Conservation (phyloP, 1,140 invertebrate genomes). For the Achatina immaculata region DNA sequence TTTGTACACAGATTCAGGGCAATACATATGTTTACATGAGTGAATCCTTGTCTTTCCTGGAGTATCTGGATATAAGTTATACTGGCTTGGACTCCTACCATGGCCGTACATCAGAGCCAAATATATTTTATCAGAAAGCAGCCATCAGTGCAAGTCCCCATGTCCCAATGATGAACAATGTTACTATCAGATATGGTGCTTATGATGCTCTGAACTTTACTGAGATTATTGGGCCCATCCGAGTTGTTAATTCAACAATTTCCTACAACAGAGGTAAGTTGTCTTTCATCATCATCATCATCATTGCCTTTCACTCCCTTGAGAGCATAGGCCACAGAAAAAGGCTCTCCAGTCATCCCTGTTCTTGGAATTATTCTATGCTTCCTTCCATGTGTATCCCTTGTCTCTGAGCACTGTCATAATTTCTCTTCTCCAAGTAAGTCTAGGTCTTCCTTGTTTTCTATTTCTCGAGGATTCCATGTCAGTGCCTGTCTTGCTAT, state of each 20-base stretch:
- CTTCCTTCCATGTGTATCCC: too few relatives aligned
- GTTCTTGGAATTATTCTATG: too few relatives aligned
- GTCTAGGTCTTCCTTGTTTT: too few relatives aligned
- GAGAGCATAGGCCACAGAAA: too few relatives aligned
- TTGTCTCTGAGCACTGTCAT: too few relatives aligned
- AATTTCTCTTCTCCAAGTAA: too few relatives aligned
- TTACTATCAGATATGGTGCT: slow-evolving; percentile 86
- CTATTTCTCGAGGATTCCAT: too few relatives aligned
- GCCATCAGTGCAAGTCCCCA: slow-evolving; percentile 89
- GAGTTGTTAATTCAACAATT: slow-evolving; percentile 85
- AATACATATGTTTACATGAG: slow-evolving; percentile 62
- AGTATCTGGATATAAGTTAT: slow-evolving; percentile 84
- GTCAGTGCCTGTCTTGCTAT: too few relatives aligned
- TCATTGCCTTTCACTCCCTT: too few relatives aligned
- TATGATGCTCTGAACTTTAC: slow-evolving; percentile 94
- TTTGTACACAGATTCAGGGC: slow-evolving; percentile 28
- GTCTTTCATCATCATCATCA: slow-evolving; percentile 24
- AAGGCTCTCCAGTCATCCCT: too few relatives aligned
- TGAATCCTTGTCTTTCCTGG: slow-evolving; percentile 83
- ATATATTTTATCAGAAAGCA: slow-evolving; percentile 85
- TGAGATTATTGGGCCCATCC: slow-evolving; percentile 83
- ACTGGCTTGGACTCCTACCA: slow-evolving; percentile 77
- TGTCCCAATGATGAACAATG: slow-evolving; percentile 85
- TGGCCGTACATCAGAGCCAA: slow-evolving; percentile 48
- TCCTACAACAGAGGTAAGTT: slow-evolving; percentile 83